These are phyloP conservation scores for Luscinia megarhynchos DNA, from an alignment of 2,797 vertebrate species.

Conservation along the genomic window DNA sequence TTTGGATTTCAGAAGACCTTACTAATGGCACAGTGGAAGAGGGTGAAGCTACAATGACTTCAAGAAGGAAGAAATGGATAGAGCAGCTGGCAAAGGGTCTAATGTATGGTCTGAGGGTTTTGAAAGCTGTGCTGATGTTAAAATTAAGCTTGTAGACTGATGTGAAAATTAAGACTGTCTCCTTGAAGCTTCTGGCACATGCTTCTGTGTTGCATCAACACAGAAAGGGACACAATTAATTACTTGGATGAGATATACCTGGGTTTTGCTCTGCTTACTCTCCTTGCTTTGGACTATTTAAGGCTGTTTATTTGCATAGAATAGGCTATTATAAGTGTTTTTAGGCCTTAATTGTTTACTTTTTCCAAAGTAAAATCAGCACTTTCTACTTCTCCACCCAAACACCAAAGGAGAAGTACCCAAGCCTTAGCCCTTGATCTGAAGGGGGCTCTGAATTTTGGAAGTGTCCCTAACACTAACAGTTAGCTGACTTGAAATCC, in stretches of 20 bases:
- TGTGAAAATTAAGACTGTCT: not conserved
- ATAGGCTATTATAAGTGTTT: not conserved
- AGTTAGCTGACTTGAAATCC: not conserved
- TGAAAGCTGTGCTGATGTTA: not conserved
- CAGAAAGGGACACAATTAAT: not conserved
- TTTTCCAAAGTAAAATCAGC: not conserved
- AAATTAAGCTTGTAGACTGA: not conserved
- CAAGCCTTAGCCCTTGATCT: rapidly evolving
- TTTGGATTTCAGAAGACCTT: not conserved
- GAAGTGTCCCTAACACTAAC: not conserved
- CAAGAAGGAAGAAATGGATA: not conserved
- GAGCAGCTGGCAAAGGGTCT: not conserved
- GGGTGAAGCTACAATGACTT: not conserved
- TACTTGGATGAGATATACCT: not conserved
- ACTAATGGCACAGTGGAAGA: not conserved
- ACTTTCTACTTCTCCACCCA: not conserved
- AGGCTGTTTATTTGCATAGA: not conserved
- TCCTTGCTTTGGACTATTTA: not conserved
- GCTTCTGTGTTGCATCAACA: not conserved
- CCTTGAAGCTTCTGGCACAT: not conserved
- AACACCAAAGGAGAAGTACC: not conserved
- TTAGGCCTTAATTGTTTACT: not conserved
- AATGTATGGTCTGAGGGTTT: not conserved
- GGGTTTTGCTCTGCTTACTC: not conserved
- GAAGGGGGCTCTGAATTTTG: not conserved